Conservation (phyloP, 1,140 invertebrate genomes). For the Aphaenogaster floridana region DNA sequence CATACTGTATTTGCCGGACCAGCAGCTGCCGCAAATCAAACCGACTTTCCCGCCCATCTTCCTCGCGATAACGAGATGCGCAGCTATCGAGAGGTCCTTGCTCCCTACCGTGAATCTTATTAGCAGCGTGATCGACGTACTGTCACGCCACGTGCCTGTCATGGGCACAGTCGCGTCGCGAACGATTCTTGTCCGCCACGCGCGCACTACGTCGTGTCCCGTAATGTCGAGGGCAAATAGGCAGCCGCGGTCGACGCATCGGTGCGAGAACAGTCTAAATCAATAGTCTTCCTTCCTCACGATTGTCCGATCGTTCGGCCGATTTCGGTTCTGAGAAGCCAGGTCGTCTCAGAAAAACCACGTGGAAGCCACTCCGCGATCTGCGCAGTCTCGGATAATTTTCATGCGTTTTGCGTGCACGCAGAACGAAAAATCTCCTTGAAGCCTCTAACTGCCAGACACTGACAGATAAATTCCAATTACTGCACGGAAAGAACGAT, state of each 20-base stretch:
- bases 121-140: slow-evolving; percentile 51
- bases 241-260: neutral
- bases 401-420: neutral
- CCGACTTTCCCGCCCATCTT: slow-evolving; percentile 84
- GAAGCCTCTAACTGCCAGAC: neutral
- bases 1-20: slow-evolving; percentile 84
- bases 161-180: slow-evolving; percentile 48
- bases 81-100: slow-evolving; percentile 34
- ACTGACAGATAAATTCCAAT: neutral
- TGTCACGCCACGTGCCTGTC: slow-evolving; percentile 59
- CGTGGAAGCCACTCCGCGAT: neutral
- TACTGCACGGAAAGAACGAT: neutral
- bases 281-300: neutral
- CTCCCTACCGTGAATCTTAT: slow-evolving; percentile 39
- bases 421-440: neutral
- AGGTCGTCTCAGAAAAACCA: neutral
- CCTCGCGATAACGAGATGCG: slow-evolving; percentile 50
- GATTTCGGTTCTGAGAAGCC: neutral
- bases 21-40: slow-evolving; percentile 84
- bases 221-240: neutral
- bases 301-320: neutral
- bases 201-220: neutral
- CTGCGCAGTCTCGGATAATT: no score
- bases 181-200: neutral
- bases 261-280: neutral